Base-by-base conservation (phyloP, 2,888 invertebrate genomes). In the Machimus rusticus region DNA sequence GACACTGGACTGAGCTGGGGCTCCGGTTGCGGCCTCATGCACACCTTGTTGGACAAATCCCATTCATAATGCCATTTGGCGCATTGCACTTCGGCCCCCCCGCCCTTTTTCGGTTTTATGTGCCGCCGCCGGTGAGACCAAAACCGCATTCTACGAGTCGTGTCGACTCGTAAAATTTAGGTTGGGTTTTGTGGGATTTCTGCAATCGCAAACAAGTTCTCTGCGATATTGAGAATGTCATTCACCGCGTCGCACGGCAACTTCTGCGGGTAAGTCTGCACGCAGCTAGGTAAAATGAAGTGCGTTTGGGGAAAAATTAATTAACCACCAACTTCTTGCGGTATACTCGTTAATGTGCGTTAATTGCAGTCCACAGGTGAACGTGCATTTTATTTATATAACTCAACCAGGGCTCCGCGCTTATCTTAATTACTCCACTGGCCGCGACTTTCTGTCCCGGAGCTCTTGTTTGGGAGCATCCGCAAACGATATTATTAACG, bases 41-140 rank as follows among this genome's bases (percentile, higher is more conserved):
- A 66, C 66, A 66, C 66, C 66, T 66, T 31, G 85, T 46, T 66
- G 57, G 31, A 74, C 51, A 43, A 85, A 74, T 85, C 74, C 46
- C 85, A 85, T 85, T 85, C 85, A 85, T 85, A 85, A 74, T 85
- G 43, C 85, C 85, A 85, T 74, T 85, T 85, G 84, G 84, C 84
- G 74, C 66, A 55, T n/a, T 66, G 74, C 43, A 39, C 23, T 46
- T 43, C 34, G 28, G 31, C 37, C 28, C 74, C 46, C 46, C 9
- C 14, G 39, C 37, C 76, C 37, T 82, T 57, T 82, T 81, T 81
- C 28, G 23, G 57, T 66, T 66, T 82, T 76, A 76, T 76, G 14
- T 66, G 66, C 66, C 51, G 31, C 31, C 74, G 34, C 19, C 46
- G 46, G 43, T 43, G 43, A 74, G 74, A 74, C 74, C 74, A 74